Conservation (phyloP, 2,797 vertebrate species). For the Agapornis canus region DNA sequence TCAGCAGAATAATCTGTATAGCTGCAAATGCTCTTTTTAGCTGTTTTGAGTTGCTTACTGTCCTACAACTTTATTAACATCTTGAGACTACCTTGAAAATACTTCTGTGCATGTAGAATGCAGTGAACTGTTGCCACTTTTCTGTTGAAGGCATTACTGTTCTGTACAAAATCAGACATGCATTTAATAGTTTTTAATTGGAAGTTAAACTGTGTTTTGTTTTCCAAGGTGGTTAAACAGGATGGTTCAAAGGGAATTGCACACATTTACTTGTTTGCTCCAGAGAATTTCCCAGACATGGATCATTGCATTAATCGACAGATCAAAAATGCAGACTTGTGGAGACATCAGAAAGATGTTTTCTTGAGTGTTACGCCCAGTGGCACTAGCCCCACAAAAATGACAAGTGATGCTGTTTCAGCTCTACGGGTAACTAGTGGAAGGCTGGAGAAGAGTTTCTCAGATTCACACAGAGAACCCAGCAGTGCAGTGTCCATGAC, state of each 20-base stretch:
- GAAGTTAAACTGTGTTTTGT: background rate
- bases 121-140: background rate
- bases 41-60: background rate
- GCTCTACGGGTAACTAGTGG: background rate
- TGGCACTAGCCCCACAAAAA: background rate
- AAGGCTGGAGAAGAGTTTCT: conserved; percentile 45
- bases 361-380: conserved; percentile 72
- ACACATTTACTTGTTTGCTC: conserved; percentile 86
- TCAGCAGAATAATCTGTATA: background rate
- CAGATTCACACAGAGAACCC: conserved; percentile 21
- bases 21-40: background rate
- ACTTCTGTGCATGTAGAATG: background rate
- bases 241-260: conserved; percentile 77
- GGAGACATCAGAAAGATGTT: conserved; percentile 88
- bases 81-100: background rate
- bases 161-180: background rate
- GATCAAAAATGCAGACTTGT: conserved; percentile 82
- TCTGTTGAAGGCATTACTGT: background rate
- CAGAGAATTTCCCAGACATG: conserved; percentile 80
- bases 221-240: conserved; percentile 83
- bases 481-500: background rate
- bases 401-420: background rate
- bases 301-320: conserved; percentile 85
- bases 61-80: background rate
- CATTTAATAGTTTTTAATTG: background rate